Conservation (phyloP, 2,113 vertebrate genomes). For the Orthonyx spaldingii region DNA sequence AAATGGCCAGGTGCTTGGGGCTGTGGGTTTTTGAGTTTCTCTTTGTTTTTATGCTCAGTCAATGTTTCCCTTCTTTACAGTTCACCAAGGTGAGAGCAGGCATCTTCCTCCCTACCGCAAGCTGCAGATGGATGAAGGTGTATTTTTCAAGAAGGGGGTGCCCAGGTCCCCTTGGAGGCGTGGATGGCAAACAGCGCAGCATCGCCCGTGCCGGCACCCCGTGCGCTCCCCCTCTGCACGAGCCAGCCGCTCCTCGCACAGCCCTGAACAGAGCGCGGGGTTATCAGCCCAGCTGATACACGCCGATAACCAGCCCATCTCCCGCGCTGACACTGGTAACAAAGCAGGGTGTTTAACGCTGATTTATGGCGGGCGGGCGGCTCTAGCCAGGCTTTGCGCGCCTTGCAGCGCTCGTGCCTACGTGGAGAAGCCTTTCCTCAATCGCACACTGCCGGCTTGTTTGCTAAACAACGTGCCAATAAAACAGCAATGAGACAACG, state of each 20-base stretch:
- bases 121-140: neutral
- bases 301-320: conserved; percentile 76
- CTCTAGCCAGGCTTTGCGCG: neutral
- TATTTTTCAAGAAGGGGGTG: rapidly evolving
- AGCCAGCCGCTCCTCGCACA: conserved; percentile 72
- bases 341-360: conserved; percentile 5
- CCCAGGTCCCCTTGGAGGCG: rapidly evolving
- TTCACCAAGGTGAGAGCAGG: neutral
- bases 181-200: rapidly evolving
- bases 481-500: neutral
- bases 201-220: rapidly evolving
- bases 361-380: neutral
- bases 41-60: neutral
- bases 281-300: conserved; percentile 82
- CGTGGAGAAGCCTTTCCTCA: neutral
- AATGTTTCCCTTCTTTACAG: neutral
- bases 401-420: neutral
- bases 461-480: neutral
- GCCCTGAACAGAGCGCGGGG: conserved; percentile 73
- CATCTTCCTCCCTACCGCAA: neutral
- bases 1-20: neutral
- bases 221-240: conserved; percentile 51
- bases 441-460: neutral
- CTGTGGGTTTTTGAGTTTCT: neutral
- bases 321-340: conserved; percentile 74